Evolutionary conservation across 1,140 invertebrate species (phyloP).

Genomic region (Drosophila repletoides): DNA sequence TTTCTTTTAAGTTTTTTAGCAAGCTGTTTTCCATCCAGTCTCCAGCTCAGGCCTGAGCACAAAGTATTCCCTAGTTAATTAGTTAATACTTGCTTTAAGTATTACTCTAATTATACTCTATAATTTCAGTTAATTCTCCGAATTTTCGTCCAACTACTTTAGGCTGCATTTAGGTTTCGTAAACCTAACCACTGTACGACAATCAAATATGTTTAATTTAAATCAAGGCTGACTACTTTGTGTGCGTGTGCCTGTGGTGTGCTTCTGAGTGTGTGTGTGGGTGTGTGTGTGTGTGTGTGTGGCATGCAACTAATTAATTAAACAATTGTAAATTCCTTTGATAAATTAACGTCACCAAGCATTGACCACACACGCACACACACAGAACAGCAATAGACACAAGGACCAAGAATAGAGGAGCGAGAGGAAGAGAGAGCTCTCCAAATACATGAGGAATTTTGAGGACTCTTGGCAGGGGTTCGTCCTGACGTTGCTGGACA

Average conservation of each 20-base stretch:
- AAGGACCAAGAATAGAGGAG: neutral
- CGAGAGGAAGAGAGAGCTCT: neutral
- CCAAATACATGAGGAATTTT: neutral
- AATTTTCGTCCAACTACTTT: too few relatives aligned
- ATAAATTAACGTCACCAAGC: constrained; percentile 51
- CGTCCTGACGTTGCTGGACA: neutral
- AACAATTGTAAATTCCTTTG: constrained; percentile 62
- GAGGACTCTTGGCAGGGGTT: neutral
- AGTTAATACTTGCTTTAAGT: too few relatives aligned
- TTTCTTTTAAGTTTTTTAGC: too few relatives aligned
- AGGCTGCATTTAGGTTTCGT: too few relatives aligned
- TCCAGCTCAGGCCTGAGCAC: too few relatives aligned
- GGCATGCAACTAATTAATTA: constrained; percentile 60
- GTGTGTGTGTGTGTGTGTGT: constrained; percentile 1
- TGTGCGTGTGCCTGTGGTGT: neutral
- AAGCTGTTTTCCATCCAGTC: too few relatives aligned
- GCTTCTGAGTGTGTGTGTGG: neutral
- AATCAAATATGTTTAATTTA: constrained; percentile 35
- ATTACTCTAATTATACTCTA: too few relatives aligned
- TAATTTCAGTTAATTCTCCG: too few relatives aligned
- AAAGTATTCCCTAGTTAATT: too few relatives aligned
- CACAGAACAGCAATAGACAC: too few relatives aligned
- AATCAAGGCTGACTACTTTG: constrained; percentile 8
- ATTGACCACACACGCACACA: constrained; percentile 24
- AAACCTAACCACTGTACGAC: neutral